Percentiles rank a stretch among this genome's conserved stretches.
Conservation (phyloP, 2,797 vertebrate species). For the Sylvilagus floridanus region DNA sequence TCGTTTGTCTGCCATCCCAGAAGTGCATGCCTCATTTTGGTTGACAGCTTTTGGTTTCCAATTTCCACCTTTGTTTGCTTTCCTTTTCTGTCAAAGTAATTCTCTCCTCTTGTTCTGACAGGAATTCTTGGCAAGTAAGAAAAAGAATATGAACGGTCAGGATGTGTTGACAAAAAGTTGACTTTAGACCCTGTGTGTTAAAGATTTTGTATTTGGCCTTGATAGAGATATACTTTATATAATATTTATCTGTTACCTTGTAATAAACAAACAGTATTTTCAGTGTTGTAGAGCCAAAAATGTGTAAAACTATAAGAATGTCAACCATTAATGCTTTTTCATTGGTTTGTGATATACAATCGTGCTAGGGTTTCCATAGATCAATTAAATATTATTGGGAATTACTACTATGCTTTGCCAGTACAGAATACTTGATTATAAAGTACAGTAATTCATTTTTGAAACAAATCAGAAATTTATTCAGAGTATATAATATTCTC, state of each 20-base stretch:
- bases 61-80: not conserved
- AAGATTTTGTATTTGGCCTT: slow-evolving; percentile 15
- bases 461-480: not conserved
- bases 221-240: not conserved
- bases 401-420: slow-evolving; percentile 28
- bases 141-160: not conserved
- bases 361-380: not conserved
- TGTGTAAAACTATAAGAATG: slow-evolving; percentile 16
- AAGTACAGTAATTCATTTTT: not conserved
- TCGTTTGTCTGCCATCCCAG: not conserved
- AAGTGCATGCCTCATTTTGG: not conserved
- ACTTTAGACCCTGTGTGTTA: not conserved
- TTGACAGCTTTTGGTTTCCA: not conserved
- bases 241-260: not conserved
- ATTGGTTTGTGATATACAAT: not conserved
- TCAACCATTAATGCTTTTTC: not conserved
- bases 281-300: not conserved
- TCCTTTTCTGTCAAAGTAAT: slow-evolving; percentile 54
- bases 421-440: not conserved
- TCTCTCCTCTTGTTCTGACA: slow-evolving; percentile 49
- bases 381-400: slow-evolving; percentile 44
- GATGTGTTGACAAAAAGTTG: not conserved
- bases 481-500: not conserved
- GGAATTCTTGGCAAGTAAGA: slow-evolving; percentile 42
- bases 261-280: not conserved